Base-by-base conservation (phyloP, 2,888 invertebrate genomes). In the Stenodera caucasica region DNA sequence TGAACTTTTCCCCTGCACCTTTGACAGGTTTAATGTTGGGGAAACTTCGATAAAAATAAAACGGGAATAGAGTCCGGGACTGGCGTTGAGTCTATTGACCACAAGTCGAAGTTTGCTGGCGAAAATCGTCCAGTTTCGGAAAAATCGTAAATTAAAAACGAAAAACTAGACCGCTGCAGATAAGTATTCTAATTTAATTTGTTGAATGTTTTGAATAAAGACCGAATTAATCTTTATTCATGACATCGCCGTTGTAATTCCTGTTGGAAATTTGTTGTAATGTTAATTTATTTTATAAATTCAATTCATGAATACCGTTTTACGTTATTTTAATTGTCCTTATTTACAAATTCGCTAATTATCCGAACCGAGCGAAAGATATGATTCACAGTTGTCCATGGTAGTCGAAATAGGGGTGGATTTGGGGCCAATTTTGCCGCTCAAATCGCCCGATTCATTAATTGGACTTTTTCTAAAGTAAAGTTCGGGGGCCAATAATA, bases 221-320 rank as follows among this genome's bases (percentile, higher is more conserved):
- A 21, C 45, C n/a, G 45, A 45, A 21, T 45, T 23, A 53, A 59
- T 59, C 50, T 59, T 59, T 59, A 55, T 54, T 54, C 59, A 59
- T 59, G 54, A 23, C 45, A 55, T 58, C 33, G 59, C 50, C 51
- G 50, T 37, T 50, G 30, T 45, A 45, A 45, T 45, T 45, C 51
- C 51, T 50, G 51, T 59, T 59, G 53, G 29, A 58, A 58, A 54
- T 58, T 26, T 53, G 53, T 53, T 53, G 15, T 30, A 30, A 21
- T 26, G 53, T 51, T 60, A 52, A 52, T 35, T 60, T 55, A 55
- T 26, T 60, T 60, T 45, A 53, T 49, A 56, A 60, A 60, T 60
- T 60, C 60, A 55, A 53, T 56, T 54, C 50, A 45, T 54, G 45
- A 4, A 23, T 2, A 2, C 9, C 9, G 7, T 11, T 40, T 40